These are phyloP conservation scores for Menidia beryllina DNA, from an alignment of 2,113 vertebrate genomes.

Conservation along the genomic window DNA sequence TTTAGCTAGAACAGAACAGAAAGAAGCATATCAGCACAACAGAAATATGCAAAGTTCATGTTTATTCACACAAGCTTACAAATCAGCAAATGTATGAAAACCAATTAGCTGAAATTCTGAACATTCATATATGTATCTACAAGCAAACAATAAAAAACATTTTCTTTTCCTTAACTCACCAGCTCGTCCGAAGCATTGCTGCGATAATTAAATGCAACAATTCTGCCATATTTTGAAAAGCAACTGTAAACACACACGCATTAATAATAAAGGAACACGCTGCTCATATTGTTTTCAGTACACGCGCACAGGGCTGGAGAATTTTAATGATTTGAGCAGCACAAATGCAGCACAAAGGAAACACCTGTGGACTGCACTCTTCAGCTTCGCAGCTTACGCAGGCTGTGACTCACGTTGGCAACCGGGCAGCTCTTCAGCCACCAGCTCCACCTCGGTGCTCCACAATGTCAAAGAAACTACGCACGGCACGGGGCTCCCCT, in stretches of 20 bases:
- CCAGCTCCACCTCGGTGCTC: conserved; percentile 20
- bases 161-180: conserved; percentile 17
- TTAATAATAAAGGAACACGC: conserved; percentile 20
- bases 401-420: conserved; percentile 3
- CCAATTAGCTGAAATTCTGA: conserved; percentile 35
- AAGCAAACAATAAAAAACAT: conserved; percentile 5
- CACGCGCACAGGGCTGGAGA: conserved; percentile 10
- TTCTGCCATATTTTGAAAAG: conserved; percentile 48
- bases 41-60: conserved; percentile 30
- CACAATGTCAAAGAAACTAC: conserved; percentile 33
- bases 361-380: conserved; percentile 63
- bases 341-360: conserved; percentile 40
- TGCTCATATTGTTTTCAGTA: conserved; percentile 18
- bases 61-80: conserved; percentile 25
- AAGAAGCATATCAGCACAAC: conserved; percentile 11
- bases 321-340: conserved; percentile 48
- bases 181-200: conserved; percentile 30
- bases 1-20: conserved; percentile 46
- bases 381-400: conserved; percentile 15
- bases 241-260: conserved; percentile 25
- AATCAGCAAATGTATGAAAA: conserved; percentile 26
- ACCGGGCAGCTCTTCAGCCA: conserved; percentile 37
- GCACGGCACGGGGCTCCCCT: conserved; percentile 21
- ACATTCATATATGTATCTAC: conserved; percentile 15
- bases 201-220: conserved; percentile 47